Base-by-base conservation (phyloP, 1,140 invertebrate species). In the Rhizoglyphus robini region DNA sequence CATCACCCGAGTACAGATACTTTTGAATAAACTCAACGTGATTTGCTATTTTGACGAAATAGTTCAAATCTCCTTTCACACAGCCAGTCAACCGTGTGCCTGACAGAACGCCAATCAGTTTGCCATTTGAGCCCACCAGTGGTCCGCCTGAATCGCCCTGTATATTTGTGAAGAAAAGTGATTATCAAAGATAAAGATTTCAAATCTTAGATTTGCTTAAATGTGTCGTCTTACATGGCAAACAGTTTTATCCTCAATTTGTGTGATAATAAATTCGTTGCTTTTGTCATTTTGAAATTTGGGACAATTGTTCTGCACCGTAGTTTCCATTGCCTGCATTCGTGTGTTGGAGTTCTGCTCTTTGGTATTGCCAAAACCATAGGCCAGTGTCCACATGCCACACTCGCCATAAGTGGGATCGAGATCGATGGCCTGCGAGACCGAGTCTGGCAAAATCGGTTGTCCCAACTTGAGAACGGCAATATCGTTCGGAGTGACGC, bases 71-170 rank as follows among this genome's bases (percentile, higher is more conserved):
- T 11, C 51, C 51, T 11, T 11, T 15, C 8, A 27, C 23, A 32
- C 51, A 54, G 20, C 51, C 51, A 25, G 23, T 32, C 15, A 11
- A 23, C 8, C 23, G 31, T 32, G 31, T 8, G 20, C 51, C 51
- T 8, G 51, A 54, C 23, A 54, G 15, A 8, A 54, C 31, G 8
- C 51, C 51, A 32, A 54, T 54, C 20, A 11, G 51, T 32, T 54
- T 54, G 8, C 51, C 51, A 32, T 54, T 8, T 41, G 8, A 18
- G 15, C 15, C 20, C 8, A 54, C 20, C 51, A 54, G 20, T 25
- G 31, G 23, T 11, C 51, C 51, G 23, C 51, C 51, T 11, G 51
- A 54, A 32, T 54, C 51, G 51, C 51, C 51, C 51, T 54, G n/a
- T n/a, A 54, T 8, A 27, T 54, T 27, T 11, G 23, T 15, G 20